Conservation (phyloP, 2,797 vertebrate species). For the Glossophaga mutica region DNA sequence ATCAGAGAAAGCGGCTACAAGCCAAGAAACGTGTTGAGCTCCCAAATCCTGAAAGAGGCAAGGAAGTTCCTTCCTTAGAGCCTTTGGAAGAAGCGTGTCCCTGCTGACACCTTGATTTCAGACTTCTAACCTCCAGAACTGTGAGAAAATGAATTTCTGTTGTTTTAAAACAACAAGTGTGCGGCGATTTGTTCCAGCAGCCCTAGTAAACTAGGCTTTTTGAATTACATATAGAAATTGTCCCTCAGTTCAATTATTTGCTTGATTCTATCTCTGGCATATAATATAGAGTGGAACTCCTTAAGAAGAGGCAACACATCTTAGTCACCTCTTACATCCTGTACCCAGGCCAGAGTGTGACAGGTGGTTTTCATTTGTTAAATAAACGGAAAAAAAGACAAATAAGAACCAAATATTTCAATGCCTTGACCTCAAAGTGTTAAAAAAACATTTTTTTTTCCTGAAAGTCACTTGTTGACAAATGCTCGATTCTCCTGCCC, state of each 20-base stretch:
- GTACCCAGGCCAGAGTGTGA: background rate
- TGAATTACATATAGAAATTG: background rate
- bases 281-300: background rate
- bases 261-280: background rate
- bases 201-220: background rate
- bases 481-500: background rate
- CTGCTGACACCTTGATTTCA: background rate
- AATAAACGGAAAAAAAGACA: background rate
- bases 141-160: background rate
- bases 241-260: background rate
- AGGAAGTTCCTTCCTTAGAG: background rate
- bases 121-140: background rate
- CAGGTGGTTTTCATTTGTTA: background rate
- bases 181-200: background rate
- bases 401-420: background rate
- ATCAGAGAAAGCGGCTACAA: background rate
- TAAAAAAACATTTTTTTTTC: no score
- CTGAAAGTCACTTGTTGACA: background rate
- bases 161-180: background rate
- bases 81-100: background rate
- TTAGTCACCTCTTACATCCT: background rate
- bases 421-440: background rate
- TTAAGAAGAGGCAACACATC: background rate
- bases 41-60: background rate
- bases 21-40: background rate